phyloP scores from a whole-genome alignment of 2,888 invertebrate species.

The Ctena decussata region DNA sequence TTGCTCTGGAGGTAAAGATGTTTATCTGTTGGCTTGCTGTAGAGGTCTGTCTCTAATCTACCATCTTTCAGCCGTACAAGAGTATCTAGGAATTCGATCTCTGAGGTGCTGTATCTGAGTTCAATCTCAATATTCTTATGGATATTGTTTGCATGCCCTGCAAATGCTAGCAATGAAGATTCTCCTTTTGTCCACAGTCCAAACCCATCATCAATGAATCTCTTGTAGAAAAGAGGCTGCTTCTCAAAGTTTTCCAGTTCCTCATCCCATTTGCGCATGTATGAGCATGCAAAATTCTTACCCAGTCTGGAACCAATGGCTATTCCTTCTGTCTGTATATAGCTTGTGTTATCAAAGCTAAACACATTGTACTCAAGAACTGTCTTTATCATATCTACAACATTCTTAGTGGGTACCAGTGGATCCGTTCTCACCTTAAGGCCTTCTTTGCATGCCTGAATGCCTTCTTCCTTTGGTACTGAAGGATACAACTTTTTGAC shows the following conservation, averaged over 20 bases:
- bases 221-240: no score
- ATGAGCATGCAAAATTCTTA: constrained; percentile 30
- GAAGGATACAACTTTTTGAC: constrained; percentile 38
- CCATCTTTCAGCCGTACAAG: neutral
- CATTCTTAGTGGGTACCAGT: neutral
- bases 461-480: constrained; percentile 28
- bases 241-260: no score
- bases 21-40: neutral
- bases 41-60: neutral
- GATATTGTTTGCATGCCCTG: no score
- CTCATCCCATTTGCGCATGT: no score
- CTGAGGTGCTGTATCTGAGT: neutral
- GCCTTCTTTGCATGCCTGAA: constrained; percentile 24
- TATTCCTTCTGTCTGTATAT: constrained; percentile 23
- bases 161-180: no score
- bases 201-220: no score
- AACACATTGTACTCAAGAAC: constrained; percentile 38
- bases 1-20: neutral
- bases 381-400: constrained; percentile 21
- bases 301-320: constrained; percentile 34
- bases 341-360: no score
- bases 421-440: constrained; percentile 13
- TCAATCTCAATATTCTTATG: neutral
- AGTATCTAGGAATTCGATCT: neutral
- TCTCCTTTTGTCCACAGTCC: no score